Conservation (phyloP, 1,140 invertebrate species). For the Kradibia gibbosae region DNA sequence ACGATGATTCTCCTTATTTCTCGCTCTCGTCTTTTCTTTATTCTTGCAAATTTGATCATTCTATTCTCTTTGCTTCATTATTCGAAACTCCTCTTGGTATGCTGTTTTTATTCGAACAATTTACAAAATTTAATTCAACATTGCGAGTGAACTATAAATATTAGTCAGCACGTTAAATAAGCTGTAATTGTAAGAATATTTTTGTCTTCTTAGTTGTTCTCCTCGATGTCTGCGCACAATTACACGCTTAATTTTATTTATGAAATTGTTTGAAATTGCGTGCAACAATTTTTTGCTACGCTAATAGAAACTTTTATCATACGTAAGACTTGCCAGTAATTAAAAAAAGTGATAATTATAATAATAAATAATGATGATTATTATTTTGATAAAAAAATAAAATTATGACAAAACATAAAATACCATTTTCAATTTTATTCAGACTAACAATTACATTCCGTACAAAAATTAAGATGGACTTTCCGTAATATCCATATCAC, state of each 20-base stretch:
- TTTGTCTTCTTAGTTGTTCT: not conserved
- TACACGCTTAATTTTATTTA: not conserved
- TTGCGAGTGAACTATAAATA: slow-evolving; percentile 26
- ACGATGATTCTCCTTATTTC: too few relatives aligned
- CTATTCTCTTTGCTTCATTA: not conserved
- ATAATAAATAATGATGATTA: too few relatives aligned
- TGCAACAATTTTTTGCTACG: too few relatives aligned
- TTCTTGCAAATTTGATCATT: slow-evolving; percentile 34
- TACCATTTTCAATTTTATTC: too few relatives aligned
- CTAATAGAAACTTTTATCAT: not conserved
- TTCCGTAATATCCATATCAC: too few relatives aligned
- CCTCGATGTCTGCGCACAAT: not conserved
- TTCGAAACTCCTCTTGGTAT: not conserved
- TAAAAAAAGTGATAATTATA: too few relatives aligned
- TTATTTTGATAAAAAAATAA: too few relatives aligned
- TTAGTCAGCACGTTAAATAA: slow-evolving; percentile 17
- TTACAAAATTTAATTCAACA: slow-evolving; percentile 35
- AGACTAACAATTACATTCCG: too few relatives aligned
- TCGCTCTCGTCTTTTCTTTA: not conserved
- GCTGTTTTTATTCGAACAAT: slow-evolving; percentile 33
- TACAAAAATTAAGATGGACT: too few relatives aligned
- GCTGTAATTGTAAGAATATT: slow-evolving; percentile 34
- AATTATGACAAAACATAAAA: too few relatives aligned
- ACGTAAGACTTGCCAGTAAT: not conserved
- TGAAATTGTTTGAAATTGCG: not conserved